Evolutionary conservation across 2,888 invertebrate species (phyloP), one percentile per base, ranked within the genome.

Genomic region (Drosophila mercatorum): DNA sequence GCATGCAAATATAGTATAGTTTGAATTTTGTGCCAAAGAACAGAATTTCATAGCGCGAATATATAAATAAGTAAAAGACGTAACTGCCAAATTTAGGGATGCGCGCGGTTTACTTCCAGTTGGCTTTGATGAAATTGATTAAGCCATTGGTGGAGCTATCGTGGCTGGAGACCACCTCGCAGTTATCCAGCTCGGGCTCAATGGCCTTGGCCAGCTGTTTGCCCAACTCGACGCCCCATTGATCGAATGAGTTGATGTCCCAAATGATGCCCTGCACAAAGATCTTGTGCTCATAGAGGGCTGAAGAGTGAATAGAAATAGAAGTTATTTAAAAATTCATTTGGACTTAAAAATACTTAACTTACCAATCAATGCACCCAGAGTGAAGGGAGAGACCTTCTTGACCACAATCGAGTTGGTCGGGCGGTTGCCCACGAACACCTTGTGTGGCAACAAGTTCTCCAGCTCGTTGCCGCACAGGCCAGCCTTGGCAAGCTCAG

Each of bases 231-330:
- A 99, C 99, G 41, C 99, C 99, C 99, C 99, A 99, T 92, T 99
- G 99, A 94, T 99, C 99, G 93, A 97, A 99, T 0, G 99, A 99
- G 93, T 99, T 99, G 92, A 99, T 98, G 93, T 99, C 97, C 99
- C 99, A 99, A 89, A 99, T 97, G 53, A 98, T 96, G 49, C 99
- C 99, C 93, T 99, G 99, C 0, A 97, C 96, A 94, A 99, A 99
- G 88, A 99, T 99, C 94, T 99, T 99, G 93, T 99, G 99, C 92
- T 99, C 99, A 93, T 99, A 99, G 94, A 98, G 95, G 0, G 98
- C 99, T 97, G 66, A 3, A 77, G 58, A 68, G 49, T 26, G 11
- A 28, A 77, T 56, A 28, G 22, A 12, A 2, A 14, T 8, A 6
- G 12, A 5, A 6, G 28, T 43, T 43, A 22, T 22, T 34, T 10